Percentiles rank a stretch among this genome's conserved stretches.
phyloP scores from a whole-genome alignment of 2,888 invertebrate species.

The Saturnia japonica region DNA sequence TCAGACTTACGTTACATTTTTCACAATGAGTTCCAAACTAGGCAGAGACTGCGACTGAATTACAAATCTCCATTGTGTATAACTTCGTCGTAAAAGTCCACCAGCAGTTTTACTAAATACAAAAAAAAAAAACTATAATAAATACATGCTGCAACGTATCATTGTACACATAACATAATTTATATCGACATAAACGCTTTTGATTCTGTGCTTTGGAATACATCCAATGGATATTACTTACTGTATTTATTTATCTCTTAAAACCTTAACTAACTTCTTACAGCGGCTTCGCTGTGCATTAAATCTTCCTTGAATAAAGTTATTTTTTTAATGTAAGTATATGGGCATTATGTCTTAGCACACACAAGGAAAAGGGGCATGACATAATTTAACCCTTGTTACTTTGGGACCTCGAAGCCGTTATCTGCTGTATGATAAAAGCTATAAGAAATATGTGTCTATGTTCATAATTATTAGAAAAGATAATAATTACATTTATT shows the following conservation, averaged over 20 bases:
- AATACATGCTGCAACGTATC: slow-evolving; percentile 12
- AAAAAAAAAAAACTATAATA: not conserved
- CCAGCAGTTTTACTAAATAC: no score
- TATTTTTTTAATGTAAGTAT: no score
- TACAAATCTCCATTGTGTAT: no score
- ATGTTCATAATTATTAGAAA: no score
- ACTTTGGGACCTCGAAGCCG: not conserved
- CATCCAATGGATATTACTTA: not conserved
- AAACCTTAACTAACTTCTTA: not conserved
- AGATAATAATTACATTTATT: no score
- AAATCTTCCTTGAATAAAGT: no score
- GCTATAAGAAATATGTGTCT: not conserved
- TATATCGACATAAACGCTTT: slow-evolving; percentile 9
- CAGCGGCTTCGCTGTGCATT: not conserved
- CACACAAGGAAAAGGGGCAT: not conserved
- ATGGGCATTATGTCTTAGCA: not conserved
- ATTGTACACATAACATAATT: slow-evolving; percentile 5
- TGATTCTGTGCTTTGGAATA: not conserved
- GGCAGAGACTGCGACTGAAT: no score
- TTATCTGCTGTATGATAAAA: not conserved
- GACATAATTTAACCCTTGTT: not conserved
- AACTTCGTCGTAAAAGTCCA: no score
- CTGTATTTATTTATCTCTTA: not conserved
- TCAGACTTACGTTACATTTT: no score
- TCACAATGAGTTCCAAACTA: no score